Percentiles rank a stretch among this genome's conserved stretches.
Evolutionary conservation across 2,797 vertebrate species (phyloP).

Genomic region (Menidia menidia): DNA sequence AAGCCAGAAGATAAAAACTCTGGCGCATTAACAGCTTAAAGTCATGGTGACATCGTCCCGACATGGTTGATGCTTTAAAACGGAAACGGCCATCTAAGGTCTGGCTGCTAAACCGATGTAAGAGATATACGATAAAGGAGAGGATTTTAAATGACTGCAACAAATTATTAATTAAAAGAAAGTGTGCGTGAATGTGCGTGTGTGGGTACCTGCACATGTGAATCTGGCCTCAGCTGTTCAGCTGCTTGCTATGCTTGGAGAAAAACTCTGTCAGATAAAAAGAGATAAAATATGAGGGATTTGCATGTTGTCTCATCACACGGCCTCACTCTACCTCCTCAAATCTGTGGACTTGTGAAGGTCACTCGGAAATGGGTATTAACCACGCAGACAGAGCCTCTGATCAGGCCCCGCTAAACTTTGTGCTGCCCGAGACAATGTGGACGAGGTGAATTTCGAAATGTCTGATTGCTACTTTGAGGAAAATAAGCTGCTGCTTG

Average conservation of each 20-base stretch:
- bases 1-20: neutral
- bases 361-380: constrained; percentile 9
- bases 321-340: constrained; percentile 7
- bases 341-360: constrained; percentile 21
- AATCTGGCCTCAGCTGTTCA: constrained; percentile 36
- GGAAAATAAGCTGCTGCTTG: constrained; percentile 2
- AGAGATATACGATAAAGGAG: no score
- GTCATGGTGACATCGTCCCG: neutral
- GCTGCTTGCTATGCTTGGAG: neutral
- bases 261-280: constrained; percentile 42
- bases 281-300: constrained; percentile 45
- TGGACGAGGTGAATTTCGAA: constrained; percentile 24
- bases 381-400: constrained; percentile 3
- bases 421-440: constrained; percentile 7
- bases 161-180: no score
- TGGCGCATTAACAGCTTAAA: neutral
- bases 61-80: neutral
- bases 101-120: neutral
- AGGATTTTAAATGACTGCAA: no score
- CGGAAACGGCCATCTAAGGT: neutral
- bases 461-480: constrained; percentile 18
- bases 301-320: constrained; percentile 34
- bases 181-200: neutral
- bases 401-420: constrained; percentile 22
- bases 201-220: neutral